Percentiles rank a stretch among this genome's conserved stretches.
Conservation (phyloP, 1,140 invertebrate genomes). For the Pseudomyrmex cubaensis region DNA sequence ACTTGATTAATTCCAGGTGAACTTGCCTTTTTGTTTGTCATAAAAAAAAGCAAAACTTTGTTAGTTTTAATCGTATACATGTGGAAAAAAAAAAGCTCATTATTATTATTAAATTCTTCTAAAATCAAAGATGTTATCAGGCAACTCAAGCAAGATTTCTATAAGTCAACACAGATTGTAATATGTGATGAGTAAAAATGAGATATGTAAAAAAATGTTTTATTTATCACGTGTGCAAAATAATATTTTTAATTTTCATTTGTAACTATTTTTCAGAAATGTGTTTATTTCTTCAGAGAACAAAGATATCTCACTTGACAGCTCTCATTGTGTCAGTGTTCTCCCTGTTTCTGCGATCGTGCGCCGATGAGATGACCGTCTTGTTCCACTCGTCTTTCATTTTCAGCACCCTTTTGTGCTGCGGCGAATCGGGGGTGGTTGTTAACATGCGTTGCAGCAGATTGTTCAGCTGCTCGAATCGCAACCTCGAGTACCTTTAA, state of each 20-base stretch:
- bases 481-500: conserved; percentile 49
- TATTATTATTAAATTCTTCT: no score
- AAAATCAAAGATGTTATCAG: no score
- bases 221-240: neutral
- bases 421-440: conserved; percentile 41
- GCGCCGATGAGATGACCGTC: neutral
- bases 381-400: conserved; percentile 58
- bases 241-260: neutral
- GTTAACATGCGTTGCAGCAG: conserved; percentile 54
- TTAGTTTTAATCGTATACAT: neutral
- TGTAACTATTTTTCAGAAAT: neutral
- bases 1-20: conserved; percentile 72
- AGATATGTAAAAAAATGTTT: no score
- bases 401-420: conserved; percentile 52
- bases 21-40: conserved; percentile 62
- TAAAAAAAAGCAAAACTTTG: neutral
- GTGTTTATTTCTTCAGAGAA: neutral
- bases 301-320: conserved; percentile 59
- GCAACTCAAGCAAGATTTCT: neutral
- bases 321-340: conserved; percentile 54
- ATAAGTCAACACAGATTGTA: neutral
- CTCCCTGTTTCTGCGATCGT: neutral
- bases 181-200: no score
- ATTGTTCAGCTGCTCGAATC: conserved; percentile 64
- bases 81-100: no score